Evolutionary conservation across 1,140 invertebrate genomes (phyloP).

Genomic region (Bilobella aurantiaca): DNA sequence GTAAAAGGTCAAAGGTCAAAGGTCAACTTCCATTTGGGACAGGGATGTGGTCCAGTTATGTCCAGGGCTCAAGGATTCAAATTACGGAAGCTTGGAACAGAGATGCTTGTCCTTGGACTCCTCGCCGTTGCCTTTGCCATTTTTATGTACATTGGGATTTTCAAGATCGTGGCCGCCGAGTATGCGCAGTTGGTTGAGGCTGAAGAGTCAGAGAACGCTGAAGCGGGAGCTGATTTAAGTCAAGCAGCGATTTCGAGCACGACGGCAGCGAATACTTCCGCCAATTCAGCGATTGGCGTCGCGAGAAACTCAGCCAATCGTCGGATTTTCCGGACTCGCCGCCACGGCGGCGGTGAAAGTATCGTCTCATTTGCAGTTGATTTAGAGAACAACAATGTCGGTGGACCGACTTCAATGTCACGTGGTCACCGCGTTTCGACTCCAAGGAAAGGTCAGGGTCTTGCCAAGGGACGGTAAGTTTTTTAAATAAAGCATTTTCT

Average conservation of each 20-base stretch:
- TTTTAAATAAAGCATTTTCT: background rate
- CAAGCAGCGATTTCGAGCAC: background rate
- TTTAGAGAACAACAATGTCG: background rate
- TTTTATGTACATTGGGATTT: background rate
- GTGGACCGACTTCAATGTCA: background rate
- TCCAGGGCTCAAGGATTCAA: background rate
- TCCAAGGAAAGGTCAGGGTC: background rate
- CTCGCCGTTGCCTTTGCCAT: background rate
- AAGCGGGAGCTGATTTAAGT: background rate
- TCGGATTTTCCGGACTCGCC: background rate
- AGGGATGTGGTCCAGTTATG: background rate
- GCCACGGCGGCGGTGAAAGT: background rate
- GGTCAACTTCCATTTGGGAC: too few relatives aligned
- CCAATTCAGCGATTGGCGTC: background rate
- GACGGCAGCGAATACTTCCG: background rate
- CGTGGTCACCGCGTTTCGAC: background rate
- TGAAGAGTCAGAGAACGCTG: background rate
- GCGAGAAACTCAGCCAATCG: background rate
- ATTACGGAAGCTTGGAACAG: background rate
- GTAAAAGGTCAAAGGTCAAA: too few relatives aligned
- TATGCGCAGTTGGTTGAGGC: background rate
- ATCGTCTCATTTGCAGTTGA: conserved; percentile 4
- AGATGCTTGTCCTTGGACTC: background rate
- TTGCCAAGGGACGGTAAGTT: background rate
- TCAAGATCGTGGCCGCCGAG: background rate